Conservation (phyloP, 2,113 vertebrate species). For the Platichthys flesus region DNA sequence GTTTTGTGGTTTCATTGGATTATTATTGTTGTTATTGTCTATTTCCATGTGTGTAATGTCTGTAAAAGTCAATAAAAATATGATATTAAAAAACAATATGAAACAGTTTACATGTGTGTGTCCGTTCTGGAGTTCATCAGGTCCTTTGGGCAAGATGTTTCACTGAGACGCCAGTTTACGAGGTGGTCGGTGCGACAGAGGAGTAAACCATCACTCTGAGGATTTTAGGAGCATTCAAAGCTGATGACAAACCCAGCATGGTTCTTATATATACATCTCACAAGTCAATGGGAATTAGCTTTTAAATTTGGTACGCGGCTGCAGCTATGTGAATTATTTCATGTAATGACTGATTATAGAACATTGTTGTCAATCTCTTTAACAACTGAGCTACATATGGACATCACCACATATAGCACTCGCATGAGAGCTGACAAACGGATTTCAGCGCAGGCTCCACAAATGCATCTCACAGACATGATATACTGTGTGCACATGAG, state of each 20-base stretch:
- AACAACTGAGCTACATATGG: not conserved
- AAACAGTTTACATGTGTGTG: not conserved
- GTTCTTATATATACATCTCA: not conserved
- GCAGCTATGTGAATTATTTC: constrained; percentile 10
- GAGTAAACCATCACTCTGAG: not conserved
- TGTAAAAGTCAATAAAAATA: not conserved
- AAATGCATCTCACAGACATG: constrained; percentile 15
- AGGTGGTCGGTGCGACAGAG: too few species aligned
- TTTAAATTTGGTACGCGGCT: not conserved
- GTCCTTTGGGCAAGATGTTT: not conserved
- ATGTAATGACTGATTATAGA: not conserved
- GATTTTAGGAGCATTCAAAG: not conserved
- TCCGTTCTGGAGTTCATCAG: not conserved
- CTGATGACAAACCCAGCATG: too few species aligned
- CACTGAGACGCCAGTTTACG: too few species aligned
- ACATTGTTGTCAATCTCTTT: constrained; percentile 6
- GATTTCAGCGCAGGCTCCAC: not conserved
- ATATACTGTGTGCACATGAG: constrained; percentile 22
- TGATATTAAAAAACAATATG: not conserved
- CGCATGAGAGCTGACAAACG: constrained; percentile 5
- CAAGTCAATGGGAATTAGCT: not conserved
- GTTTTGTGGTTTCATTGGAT: not conserved
- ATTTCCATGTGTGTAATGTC: not conserved
- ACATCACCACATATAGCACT: constrained; percentile 12
- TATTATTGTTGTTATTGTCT: not conserved